These are phyloP conservation scores for Dryobotodes eremita DNA, from an alignment of 2,888 invertebrate species.

Conservation along the genomic window DNA sequence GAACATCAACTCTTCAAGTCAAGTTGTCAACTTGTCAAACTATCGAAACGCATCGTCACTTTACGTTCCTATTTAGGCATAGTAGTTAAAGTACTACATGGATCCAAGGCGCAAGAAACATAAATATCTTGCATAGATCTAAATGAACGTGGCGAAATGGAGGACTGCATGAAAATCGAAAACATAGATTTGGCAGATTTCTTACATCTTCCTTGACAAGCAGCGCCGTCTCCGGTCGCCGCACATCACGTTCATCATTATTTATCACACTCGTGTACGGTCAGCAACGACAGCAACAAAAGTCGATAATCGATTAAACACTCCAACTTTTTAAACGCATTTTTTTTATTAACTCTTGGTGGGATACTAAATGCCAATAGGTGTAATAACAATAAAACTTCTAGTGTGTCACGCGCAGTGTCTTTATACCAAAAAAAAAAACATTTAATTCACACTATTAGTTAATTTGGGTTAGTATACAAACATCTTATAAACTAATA, in stretches of 20 bases:
- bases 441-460: too few relatives aligned
- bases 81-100: neutral
- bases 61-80: conserved; percentile 62
- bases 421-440: too few relatives aligned
- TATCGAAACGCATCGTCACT: conserved; percentile 75
- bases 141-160: neutral
- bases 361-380: too few relatives aligned
- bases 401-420: too few relatives aligned
- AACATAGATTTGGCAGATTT: neutral
- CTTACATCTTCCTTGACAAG: neutral
- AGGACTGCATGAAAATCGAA: neutral
- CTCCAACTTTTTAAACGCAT: too few relatives aligned
- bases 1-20: neutral
- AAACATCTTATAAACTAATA: too few relatives aligned
- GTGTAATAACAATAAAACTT: too few relatives aligned
- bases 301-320: too few relatives aligned
- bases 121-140: neutral
- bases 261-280: too few relatives aligned
- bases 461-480: too few relatives aligned
- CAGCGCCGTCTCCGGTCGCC: neutral
- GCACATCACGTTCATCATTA: neutral
- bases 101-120: neutral
- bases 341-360: too few relatives aligned
- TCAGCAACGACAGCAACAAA: too few relatives aligned
- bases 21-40: conserved; percentile 63